Percentiles rank a stretch among this genome's conserved stretches.
phyloP scores from a whole-genome alignment of 2,113 vertebrate species.

The Pholis gunnellus region DNA sequence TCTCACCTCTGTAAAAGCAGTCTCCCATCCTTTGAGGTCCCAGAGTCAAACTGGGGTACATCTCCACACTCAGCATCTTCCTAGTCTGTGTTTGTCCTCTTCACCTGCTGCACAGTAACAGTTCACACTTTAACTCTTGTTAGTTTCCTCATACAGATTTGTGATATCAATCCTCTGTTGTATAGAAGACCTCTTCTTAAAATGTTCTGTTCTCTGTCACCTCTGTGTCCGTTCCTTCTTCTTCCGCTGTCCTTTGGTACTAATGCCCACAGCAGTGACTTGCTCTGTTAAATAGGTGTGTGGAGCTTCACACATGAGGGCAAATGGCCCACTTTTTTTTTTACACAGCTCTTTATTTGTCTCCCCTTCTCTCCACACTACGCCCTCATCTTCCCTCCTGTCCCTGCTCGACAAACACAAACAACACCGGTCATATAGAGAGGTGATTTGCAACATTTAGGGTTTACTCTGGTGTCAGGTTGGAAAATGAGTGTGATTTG shows the following conservation, averaged over 20 bases:
- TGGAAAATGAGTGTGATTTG: neutral
- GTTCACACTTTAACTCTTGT: slow-evolving; percentile 32
- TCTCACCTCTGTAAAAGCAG: slow-evolving; percentile 86
- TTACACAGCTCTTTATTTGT: slow-evolving; percentile 53
- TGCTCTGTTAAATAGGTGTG: slow-evolving; percentile 82
- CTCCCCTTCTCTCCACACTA: slow-evolving; percentile 33
- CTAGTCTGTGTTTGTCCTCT: slow-evolving; percentile 21
- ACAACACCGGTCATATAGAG: neutral
- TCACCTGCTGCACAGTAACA: slow-evolving; percentile 33
- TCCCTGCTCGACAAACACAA: slow-evolving; percentile 53
- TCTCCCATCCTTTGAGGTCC: slow-evolving; percentile 81
- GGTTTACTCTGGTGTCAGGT: neutral
- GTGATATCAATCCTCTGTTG: neutral
- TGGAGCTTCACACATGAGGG: slow-evolving; percentile 77
- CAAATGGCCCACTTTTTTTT: slow-evolving; percentile 78
- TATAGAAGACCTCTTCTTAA: neutral
- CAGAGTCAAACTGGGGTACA: slow-evolving; percentile 79
- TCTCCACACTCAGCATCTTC: slow-evolving; percentile 82
- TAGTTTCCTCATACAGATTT: slow-evolving; percentile 4
- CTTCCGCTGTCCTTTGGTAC: slow-evolving; percentile 11
- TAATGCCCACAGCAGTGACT: slow-evolving; percentile 29
- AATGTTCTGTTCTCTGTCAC: neutral
- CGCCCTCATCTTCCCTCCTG: slow-evolving; percentile 42
- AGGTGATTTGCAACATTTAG: neutral
- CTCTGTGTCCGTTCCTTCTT: neutral